A percentile compares a stretch with the other conserved stretches of the same genome.
Evolutionary conservation across 2,797 vertebrate genomes (phyloP).

Genomic region (Dendrocincla tyrannina): DNA sequence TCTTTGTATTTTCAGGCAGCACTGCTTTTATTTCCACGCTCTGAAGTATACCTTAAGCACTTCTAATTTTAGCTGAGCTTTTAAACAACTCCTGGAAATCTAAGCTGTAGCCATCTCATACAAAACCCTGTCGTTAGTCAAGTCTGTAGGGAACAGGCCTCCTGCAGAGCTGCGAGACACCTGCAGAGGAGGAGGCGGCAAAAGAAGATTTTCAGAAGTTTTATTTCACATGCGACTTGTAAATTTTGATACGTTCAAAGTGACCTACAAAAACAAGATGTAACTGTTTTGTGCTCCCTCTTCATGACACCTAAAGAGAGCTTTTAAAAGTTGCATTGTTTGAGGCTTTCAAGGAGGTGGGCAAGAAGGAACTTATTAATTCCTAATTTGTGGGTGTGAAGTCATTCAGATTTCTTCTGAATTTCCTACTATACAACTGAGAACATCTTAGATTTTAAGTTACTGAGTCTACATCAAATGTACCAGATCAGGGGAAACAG

Average conservation of each 20-base stretch:
- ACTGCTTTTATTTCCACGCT: background rate
- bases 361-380: background rate
- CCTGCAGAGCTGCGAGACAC: background rate
- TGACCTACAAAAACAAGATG: background rate
- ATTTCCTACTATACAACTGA: background rate
- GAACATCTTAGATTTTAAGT: background rate
- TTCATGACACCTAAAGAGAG: background rate
- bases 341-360: background rate
- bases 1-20: background rate
- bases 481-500: background rate
- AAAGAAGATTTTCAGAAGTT: background rate
- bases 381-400: background rate
- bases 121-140: background rate
- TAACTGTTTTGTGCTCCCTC: background rate
- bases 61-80: background rate
- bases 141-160: background rate
- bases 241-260: background rate
- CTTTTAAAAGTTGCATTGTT: background rate
- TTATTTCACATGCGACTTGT: background rate
- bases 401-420: slow-evolving; percentile 13
- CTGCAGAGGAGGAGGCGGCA: background rate
- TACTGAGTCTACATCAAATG: background rate
- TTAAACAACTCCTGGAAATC: background rate
- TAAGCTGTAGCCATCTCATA: background rate
- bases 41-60: background rate